These are phyloP conservation scores for Monoplex corrugatus DNA, from an alignment of 2,888 invertebrate species.

Conservation along the genomic window DNA sequence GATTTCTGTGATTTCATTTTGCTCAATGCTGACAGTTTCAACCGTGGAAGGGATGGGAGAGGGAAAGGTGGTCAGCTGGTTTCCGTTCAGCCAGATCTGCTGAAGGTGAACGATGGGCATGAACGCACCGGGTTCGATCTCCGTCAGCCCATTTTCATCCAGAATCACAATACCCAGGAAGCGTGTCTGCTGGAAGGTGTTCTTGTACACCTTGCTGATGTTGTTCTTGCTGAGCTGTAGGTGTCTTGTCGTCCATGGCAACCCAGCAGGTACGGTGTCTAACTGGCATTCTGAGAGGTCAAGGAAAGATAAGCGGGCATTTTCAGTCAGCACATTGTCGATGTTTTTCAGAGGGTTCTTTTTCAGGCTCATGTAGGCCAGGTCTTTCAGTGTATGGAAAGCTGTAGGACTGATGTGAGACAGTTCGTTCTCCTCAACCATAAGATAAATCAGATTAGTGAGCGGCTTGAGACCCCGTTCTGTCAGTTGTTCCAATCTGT, in stretches of 20 bases:
- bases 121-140: conserved; percentile 92
- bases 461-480: conserved; percentile 59
- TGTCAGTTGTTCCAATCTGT: conserved; percentile 59
- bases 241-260: conserved; percentile 60
- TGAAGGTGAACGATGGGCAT: conserved; percentile 91
- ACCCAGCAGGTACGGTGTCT: conserved; percentile 61
- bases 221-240: conserved; percentile 69
- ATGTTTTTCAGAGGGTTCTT: conserved; percentile 63
- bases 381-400: conserved; percentile 59
- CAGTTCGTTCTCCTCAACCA: conserved; percentile 66
- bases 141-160: conserved; percentile 88
- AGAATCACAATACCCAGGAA: conserved; percentile 89
- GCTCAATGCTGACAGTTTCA: conserved; percentile 88
- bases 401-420: conserved; percentile 57
- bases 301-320: conserved; percentile 60
- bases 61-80: conserved; percentile 88
- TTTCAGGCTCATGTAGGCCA: conserved; percentile 61
- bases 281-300: conserved; percentile 65
- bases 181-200: conserved; percentile 41
- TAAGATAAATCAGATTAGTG: conserved; percentile 63
- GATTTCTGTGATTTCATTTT: conserved; percentile 86
- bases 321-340: conserved; percentile 58
- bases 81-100: conserved; percentile 90
- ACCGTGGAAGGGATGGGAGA: conserved; percentile 90
- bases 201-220: conserved; percentile 60